Evolutionary conservation across 2,113 vertebrate species (phyloP).

Genomic region (Corythornis madagascariensis): DNA sequence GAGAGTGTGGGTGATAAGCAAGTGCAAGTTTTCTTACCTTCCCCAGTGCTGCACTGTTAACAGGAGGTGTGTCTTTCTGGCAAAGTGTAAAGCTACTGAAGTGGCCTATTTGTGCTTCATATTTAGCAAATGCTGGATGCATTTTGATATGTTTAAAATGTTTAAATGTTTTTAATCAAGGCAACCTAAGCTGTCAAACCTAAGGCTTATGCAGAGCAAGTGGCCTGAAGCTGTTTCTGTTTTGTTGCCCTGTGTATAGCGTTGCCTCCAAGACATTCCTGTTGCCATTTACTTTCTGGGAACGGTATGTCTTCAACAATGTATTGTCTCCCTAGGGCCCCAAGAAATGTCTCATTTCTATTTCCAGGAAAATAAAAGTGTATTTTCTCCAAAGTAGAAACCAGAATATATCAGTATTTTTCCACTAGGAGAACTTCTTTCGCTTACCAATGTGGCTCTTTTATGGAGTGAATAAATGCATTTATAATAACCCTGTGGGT

Average conservation of each 20-base stretch:
- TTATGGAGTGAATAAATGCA: conserved; percentile 55
- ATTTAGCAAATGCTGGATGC: neutral
- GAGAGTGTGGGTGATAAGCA: neutral
- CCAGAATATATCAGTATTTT: conserved; percentile 41
- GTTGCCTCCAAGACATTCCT: neutral
- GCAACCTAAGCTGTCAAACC: neutral
- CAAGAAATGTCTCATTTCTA: conserved; percentile 32
- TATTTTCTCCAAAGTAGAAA: conserved; percentile 35
- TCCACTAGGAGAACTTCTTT: conserved; percentile 40
- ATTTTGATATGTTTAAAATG: neutral
- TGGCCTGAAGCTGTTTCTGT: conserved; percentile 1
- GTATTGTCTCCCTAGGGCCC: conserved; percentile 1
- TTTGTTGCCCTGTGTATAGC: neutral
- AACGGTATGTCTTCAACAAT: conserved; percentile 29
- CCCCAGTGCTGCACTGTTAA: neutral
- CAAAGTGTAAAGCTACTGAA: neutral
- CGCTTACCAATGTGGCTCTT: conserved; percentile 29
- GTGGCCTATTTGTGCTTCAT: neutral
- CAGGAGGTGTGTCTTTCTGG: neutral
- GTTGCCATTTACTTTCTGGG: conserved; percentile 21
- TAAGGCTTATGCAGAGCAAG: neutral
- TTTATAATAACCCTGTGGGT: conserved; percentile 53
- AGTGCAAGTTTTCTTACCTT: neutral
- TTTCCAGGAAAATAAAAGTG: conserved; percentile 32
- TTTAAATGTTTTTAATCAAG: neutral